Conservation (phyloP, 2,113 vertebrate species). For the Nothocercus julius region DNA sequence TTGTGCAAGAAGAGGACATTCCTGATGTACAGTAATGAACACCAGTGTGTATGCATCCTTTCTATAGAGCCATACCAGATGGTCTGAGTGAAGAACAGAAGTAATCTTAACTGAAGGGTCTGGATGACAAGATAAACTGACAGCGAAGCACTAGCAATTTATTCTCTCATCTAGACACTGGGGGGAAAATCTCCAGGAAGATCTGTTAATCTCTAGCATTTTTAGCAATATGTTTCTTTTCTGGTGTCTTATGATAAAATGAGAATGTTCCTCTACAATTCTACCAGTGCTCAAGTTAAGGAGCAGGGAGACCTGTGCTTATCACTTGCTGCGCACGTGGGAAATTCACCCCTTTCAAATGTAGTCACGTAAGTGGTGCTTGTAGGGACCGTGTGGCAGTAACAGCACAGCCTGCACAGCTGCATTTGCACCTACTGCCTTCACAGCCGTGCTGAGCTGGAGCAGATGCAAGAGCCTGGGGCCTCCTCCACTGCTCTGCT, state of each 20-base stretch:
- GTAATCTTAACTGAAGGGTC: conserved; percentile 59
- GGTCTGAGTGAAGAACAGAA: conserved; percentile 54
- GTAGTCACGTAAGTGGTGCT: background rate
- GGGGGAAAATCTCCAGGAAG: conserved; percentile 13
- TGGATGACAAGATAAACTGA: conserved; percentile 53
- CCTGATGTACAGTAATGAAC: conserved; percentile 53
- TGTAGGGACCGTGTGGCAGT: background rate
- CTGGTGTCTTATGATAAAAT: background rate
- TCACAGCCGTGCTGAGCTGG: background rate
- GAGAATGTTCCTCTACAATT: background rate
- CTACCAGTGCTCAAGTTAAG: background rate
- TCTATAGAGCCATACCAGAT: conserved; percentile 61
- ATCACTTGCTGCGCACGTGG: background rate
- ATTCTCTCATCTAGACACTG: conserved; percentile 26
- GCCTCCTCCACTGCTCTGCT: background rate
- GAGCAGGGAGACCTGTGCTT: background rate
- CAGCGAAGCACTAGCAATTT: conserved; percentile 37
- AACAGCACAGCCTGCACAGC: background rate
- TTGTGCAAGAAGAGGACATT: conserved; percentile 37
- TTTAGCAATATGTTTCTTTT: conserved; percentile 35
- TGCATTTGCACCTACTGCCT: background rate
- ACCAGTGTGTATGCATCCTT: conserved; percentile 34
- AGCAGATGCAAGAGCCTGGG: background rate
- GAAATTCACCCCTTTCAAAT: background rate
- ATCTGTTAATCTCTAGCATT: conserved; percentile 49